Percentiles rank a stretch among this genome's conserved stretches.
phyloP scores from a whole-genome alignment of 2,113 vertebrate genomes.

The Charadrius vociferus region DNA sequence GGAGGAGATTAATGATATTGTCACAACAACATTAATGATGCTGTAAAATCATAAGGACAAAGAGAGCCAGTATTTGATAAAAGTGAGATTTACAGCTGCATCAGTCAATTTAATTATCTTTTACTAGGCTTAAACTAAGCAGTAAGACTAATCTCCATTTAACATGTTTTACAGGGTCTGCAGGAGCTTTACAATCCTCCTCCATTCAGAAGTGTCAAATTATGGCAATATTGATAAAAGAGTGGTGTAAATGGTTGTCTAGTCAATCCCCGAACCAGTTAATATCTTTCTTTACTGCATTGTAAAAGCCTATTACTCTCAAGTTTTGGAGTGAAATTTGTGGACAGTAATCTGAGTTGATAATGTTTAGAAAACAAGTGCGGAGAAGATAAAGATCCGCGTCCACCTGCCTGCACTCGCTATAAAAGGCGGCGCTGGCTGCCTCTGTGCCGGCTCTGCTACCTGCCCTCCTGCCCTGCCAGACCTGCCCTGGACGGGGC shows the following conservation, averaged over 20 bases:
- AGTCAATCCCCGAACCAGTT: slow-evolving; percentile 63
- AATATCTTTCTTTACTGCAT: slow-evolving; percentile 78
- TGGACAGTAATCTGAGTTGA: slow-evolving; percentile 70
- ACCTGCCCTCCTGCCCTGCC: neutral
- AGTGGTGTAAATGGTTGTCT: slow-evolving; percentile 52
- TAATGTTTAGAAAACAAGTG: slow-evolving; percentile 76
- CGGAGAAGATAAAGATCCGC: slow-evolving; percentile 36
- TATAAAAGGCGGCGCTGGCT: neutral
- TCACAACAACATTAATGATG: slow-evolving; percentile 75
- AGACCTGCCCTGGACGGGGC: fast-evolving
- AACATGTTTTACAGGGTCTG: slow-evolving; percentile 73
- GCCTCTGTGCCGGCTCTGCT: neutral
- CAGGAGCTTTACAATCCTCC: slow-evolving; percentile 76
- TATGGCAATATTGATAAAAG: slow-evolving; percentile 83
- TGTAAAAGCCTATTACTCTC: slow-evolving; percentile 79
- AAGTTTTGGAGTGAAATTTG: slow-evolving; percentile 75
- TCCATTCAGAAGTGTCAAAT: slow-evolving; percentile 78
- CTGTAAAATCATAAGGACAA: slow-evolving; percentile 78
- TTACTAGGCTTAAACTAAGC: slow-evolving; percentile 76
- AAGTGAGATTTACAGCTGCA: slow-evolving; percentile 79
- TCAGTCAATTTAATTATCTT: slow-evolving; percentile 83
- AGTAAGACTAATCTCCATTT: slow-evolving; percentile 77
- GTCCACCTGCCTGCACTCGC: fast-evolving
- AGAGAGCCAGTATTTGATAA: slow-evolving; percentile 73
- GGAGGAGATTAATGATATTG: slow-evolving; percentile 59